A percentile compares a stretch with the other conserved stretches of the same genome.
These are phyloP conservation scores for Rhinatrema bivittatum DNA, from an alignment of 2,797 vertebrate genomes.

Conservation along the genomic window DNA sequence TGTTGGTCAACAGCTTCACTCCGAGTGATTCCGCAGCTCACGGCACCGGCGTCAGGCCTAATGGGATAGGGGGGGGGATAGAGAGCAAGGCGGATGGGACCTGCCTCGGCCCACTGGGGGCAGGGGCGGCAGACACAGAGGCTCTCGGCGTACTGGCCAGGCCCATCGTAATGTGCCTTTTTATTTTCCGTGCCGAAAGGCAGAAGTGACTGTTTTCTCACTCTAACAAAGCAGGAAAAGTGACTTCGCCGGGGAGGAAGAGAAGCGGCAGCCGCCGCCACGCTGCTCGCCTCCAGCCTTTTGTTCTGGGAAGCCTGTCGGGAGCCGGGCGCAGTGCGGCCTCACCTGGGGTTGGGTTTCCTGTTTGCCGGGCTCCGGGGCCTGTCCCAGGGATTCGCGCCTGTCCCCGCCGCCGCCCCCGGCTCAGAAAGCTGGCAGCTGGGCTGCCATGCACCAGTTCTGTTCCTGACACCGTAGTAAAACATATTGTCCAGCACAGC, in stretches of 20 bases:
- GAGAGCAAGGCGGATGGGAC: slow-evolving; percentile 36
- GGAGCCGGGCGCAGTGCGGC: too few relatives aligned
- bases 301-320: too few relatives aligned
- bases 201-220: slow-evolving; percentile 59
- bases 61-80: slow-evolving; percentile 46
- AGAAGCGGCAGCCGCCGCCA: slow-evolving; percentile 11
- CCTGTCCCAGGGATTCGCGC: too few relatives aligned
- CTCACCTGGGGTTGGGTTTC: too few relatives aligned
- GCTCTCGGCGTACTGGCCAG: slow-evolving; percentile 53
- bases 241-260: slow-evolving; percentile 24
- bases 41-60: slow-evolving; percentile 58
- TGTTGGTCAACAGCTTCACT: slow-evolving; percentile 58
- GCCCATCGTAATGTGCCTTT: slow-evolving; percentile 59
- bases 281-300: slow-evolving; percentile 58
- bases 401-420: too few relatives aligned
- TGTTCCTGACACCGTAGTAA: background rate
- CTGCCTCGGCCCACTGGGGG: background rate
- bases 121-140: slow-evolving; percentile 50
- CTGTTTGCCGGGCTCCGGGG: too few relatives aligned
- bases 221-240: slow-evolving; percentile 31
- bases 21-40: slow-evolving; percentile 41
- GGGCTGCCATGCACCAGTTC: background rate
- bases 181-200: slow-evolving; percentile 42
- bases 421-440: slow-evolving; percentile 31
- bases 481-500: too few relatives aligned